These are phyloP conservation scores for Belonocnema kinseyi DNA, from an alignment of 1,140 invertebrate species.

Conservation along the genomic window DNA sequence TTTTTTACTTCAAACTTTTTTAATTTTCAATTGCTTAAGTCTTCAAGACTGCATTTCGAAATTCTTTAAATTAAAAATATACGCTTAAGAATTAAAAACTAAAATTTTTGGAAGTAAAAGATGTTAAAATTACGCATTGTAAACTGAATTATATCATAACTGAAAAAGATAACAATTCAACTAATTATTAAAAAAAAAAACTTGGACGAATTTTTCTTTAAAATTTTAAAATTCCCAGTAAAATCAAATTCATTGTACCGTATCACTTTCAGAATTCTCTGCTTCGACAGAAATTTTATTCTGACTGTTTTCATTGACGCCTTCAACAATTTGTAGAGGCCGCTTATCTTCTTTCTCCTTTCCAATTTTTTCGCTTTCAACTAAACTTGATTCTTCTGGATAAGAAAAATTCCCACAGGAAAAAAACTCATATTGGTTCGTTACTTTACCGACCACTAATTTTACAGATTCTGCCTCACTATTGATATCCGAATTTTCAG, in stretches of 20 bases:
- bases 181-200: too few species aligned
- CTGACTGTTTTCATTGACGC: constrained; percentile 8
- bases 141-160: too few species aligned
- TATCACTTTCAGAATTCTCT: constrained; percentile 16
- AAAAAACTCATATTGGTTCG: neutral
- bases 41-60: too few species aligned
- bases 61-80: too few species aligned
- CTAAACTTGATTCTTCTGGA: neutral
- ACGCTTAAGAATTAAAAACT: too few species aligned
- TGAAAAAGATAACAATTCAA: too few species aligned
- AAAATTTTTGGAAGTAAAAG: too few species aligned
- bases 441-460: neutral
- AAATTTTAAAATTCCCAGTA: too few species aligned
- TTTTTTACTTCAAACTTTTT: too few species aligned
- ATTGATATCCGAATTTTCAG: constrained; percentile 25
- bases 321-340: neutral
- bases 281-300: neutral
- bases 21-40: too few species aligned
- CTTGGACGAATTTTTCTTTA: too few species aligned
- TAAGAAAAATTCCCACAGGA: neutral
- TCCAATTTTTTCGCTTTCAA: neutral
- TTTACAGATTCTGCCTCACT: constrained; percentile 16
- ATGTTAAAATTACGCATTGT: too few species aligned
- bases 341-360: neutral
- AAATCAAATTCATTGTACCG: neutral